Evolutionary conservation across 2,888 invertebrate species (phyloP), one percentile per base, ranked within the genome.

Genomic region (Pelosia muscerda): DNA sequence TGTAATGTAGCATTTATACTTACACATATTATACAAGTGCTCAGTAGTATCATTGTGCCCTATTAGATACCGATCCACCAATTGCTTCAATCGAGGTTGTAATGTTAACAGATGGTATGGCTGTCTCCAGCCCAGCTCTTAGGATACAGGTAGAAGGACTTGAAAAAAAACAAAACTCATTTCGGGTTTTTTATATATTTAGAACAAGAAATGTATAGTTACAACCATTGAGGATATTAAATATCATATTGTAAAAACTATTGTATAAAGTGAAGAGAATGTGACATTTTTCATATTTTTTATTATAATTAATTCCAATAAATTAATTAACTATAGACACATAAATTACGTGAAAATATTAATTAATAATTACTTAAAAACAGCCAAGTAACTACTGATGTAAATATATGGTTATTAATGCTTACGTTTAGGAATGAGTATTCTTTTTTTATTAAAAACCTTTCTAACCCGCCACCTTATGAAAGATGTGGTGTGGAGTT

Each of bases 141-240:
- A 38, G 69, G 76, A 64, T 22, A 56, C 19, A 66, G 66, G 58
- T 53, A 42, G 49, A 42, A 71, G 71, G 72, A 64, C 68, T 22
- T n/a, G n/a, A 70, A 88, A 88, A 83, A 85, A 88, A 87, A 86
- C 69, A 78, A 84, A 81, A 77, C 73, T 75, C 67, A 66, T 72
- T 88, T 85, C 86, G 91, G 89, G 91, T 93, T 93, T 93, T 94
- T 94, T 94, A 95, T 95, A 95, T 95, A 95, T 95, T 95, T 95
- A 95, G 95, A 95, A 95, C 95, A 95, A 95, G 95, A 95, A 95
- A 95, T 95, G 95, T 95, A 95, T 95, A 95, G 93, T 95, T 95
- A 95, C 95, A 95, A 95, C 95, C 95, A 95, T 95, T 91, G 95
- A 95, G 93, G 95, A 95, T 95, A 95, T 95, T 95, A 94, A 93